These are phyloP conservation scores for Osmerus eperlanus DNA, from an alignment of 2,113 vertebrate genomes.

Conservation along the genomic window DNA sequence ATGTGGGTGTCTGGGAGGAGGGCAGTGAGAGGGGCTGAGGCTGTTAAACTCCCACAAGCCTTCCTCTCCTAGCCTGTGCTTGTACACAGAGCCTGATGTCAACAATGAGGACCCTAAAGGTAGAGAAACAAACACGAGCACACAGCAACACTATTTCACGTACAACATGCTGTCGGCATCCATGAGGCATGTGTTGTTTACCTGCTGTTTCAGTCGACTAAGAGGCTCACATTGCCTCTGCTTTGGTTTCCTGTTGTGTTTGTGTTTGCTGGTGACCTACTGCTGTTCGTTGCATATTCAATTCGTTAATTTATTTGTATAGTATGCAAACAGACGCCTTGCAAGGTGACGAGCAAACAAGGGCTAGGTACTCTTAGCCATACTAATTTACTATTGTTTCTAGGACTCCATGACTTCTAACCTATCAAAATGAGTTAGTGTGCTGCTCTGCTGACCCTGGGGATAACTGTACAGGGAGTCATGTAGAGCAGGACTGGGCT, in stretches of 20 bases:
- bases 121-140: too few species aligned
- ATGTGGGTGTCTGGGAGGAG: too few species aligned
- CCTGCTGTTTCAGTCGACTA: constrained; percentile 26
- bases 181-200: background rate
- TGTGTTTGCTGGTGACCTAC: constrained; percentile 47
- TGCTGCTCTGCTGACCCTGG: constrained; percentile 32
- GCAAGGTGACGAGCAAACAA: constrained; percentile 61
- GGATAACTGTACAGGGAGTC: constrained; percentile 36
- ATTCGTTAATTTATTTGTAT: constrained; percentile 59
- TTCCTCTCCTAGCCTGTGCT: too few species aligned
- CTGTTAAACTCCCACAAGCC: too few species aligned
- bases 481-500: constrained; percentile 10
- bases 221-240: constrained; percentile 28
- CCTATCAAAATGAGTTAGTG: constrained; percentile 13
- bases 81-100: too few species aligned
- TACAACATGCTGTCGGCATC: background rate
- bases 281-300: constrained; percentile 62
- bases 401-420: constrained; percentile 3
- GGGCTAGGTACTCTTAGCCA: constrained; percentile 44
- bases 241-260: constrained; percentile 49
- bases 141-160: too few species aligned
- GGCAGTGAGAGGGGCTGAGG: too few species aligned
- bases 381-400: constrained; percentile 53
- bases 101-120: too few species aligned
- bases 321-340: constrained; percentile 56